These are phyloP conservation scores for Aspiorhynchus laticeps DNA, from an alignment of 2,113 vertebrate species.

Conservation along the genomic window DNA sequence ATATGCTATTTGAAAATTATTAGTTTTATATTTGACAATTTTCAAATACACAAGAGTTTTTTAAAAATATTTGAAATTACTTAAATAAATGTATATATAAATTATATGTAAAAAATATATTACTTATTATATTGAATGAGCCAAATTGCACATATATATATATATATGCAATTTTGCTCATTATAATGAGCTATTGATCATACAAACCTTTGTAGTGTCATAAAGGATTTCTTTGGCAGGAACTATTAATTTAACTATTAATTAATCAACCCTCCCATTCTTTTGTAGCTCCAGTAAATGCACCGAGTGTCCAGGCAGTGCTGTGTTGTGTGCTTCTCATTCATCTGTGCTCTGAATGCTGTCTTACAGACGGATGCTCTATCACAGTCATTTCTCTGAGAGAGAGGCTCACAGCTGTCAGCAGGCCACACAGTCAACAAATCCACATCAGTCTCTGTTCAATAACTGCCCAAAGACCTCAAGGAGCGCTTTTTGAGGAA, in stretches of 20 bases:
- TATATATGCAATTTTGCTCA: background rate
- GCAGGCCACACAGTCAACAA: conserved; percentile 63
- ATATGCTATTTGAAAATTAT: too few species aligned
- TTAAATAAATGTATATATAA: too few species aligned
- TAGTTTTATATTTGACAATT: too few species aligned
- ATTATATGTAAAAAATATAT: too few species aligned
- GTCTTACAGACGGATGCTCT: conserved; percentile 32
- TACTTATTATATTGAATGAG: too few species aligned
- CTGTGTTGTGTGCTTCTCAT: conserved; percentile 34
- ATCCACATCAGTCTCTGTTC: conserved; percentile 51
- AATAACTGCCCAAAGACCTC: conserved; percentile 56
- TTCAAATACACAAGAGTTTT: too few species aligned
- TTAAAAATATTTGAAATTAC: too few species aligned
- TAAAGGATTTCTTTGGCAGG: conserved; percentile 40
- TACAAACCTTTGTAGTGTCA: conserved; percentile 22
- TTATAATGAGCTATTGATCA: background rate
- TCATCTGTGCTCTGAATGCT: conserved; percentile 31
- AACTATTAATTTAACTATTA: conserved; percentile 29
- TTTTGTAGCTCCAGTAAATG: conserved; percentile 47
- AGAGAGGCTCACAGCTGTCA: conserved; percentile 55
- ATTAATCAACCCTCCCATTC: conserved; percentile 51
- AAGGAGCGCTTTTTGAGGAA: conserved; percentile 4
- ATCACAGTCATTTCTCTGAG: conserved; percentile 41
- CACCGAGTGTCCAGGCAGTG: conserved; percentile 35
- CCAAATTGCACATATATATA: too few species aligned